Base-by-base conservation (phyloP, 2,888 invertebrate species). In the Acronicta leporina region DNA sequence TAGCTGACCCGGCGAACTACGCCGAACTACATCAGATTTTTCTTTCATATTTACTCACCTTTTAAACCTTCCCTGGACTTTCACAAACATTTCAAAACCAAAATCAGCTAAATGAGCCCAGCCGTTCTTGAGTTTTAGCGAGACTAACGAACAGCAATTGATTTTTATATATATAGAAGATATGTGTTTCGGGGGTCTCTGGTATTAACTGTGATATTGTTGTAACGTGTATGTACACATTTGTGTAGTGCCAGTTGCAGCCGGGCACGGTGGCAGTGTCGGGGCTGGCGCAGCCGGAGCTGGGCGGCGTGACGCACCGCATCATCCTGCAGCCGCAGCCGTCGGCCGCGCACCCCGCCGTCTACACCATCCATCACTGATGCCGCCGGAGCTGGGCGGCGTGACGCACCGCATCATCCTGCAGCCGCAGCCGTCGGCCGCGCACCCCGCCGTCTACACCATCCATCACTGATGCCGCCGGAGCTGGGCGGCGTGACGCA, bases 361-460 rank as follows among this genome's bases (percentile, higher is more conserved):
- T 94, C 56, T 94, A 94, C 84, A 92, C 92, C 67, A 90, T 94
- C 68, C 94, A 94, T 77, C 94, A 94, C 77, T 91, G 53, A 68
- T 4, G 2, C 27, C n/a, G 63, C 87, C 84, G 61, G 92, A 91
- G 72, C 78, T 94, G 63, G 84, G 88, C 62, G 92, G 90, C 35
- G 92, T 93, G 5, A 90, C 92, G 54, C 94, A 94, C 76, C 91
- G 94, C 70, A 94, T 94, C 85, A 91, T 94, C 46, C 82, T 94
- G 65, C 94, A 94, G 80, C 92, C 86, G 67, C 91, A 88, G 60
- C 80, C 79, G 4, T 59, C 79, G n/a, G 71, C 83, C 11, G 38
- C 79, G 2, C 90, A 91, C 65, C 90, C 90, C 38, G 87, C 91
- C 33, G 85, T 94, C 56, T 94, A 94, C 84, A 92, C 92, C 67